Base-by-base conservation (phyloP, 2,888 invertebrate species). In the Drosophila macrospina region DNA sequence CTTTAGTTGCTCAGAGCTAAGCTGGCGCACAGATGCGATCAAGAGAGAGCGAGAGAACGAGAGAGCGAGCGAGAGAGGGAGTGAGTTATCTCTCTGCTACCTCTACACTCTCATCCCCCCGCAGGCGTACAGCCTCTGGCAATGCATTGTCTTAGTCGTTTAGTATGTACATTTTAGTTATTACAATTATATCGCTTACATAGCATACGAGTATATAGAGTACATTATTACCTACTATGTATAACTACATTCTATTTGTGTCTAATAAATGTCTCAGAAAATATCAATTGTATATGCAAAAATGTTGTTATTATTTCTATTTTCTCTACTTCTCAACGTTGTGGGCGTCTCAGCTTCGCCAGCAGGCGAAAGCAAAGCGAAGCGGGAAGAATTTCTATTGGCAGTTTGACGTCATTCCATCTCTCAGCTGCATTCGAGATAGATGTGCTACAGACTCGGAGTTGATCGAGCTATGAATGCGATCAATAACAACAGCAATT, bases 231-330 rank as follows among this genome's bases (percentile, higher is more conserved):
- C 51, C 42, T 60, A 77, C 65, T 62, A 69, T n/a, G n/a, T n/a
- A n/a, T 74, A 77, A 74, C 75, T 78, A 85, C 74, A 84, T 83
- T 86, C 71, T 81, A 86, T 89, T 89, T 89, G 83, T 89, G 90
- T 89, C 86, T 89, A 88, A 88, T 88, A 88, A 89, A 88, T 86
- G 88, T 89, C 84, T 84, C 89, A 87, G 86, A 84, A 81, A 82
- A 83, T 74, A 74, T 80, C 76, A 76, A 86, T 76, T 75, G 79
- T 81, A 85, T 86, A 82, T 88, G 86, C 80, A 72, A 86, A 85
- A 66, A 47, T 56, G 54, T 50, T 34, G 69, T 44, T 34, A 24
- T 56, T 56, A 32, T 24, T 57, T 16, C 32, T 37, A 20, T 20
- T n/a, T n/a, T n/a, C n/a, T n/a, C n/a, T n/a, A 26, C 7, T 32